Base-by-base conservation (phyloP, 1,140 invertebrate species). In the Drosophila lacteicornis region DNA sequence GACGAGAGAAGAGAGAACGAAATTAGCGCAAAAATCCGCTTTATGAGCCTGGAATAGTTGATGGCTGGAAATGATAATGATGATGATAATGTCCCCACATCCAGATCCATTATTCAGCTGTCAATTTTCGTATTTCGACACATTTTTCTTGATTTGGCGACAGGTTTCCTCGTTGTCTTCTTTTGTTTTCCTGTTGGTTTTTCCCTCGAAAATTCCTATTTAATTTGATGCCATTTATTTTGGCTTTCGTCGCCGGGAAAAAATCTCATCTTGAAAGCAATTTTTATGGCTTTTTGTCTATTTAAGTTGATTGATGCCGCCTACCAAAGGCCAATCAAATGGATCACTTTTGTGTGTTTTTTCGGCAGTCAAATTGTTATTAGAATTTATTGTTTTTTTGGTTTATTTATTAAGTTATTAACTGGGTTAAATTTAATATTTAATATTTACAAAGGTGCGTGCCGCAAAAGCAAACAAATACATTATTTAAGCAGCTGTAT, bases 41-140 rank as follows among this genome's bases (percentile, higher is more conserved):
- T 87, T 87, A 67, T 79, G 74, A 70, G 80, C 66, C 68, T 61
- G 62, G 84, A 83, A 83, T 83, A 68, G 55, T 56, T 80, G 84
- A 87, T 87, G 84, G 45, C 36, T 78, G 74, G 43, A 50, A 66
- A 57, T 70, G 55, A 66, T 69, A 36, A 75, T 69, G 49, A 59
- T 75, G 58, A 80, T 80, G 50, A 73, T 77, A 56, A 73, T 73
- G 51, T 25, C 69, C 45, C 33, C 45, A 59, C 43, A 60, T 59
- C 45, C 55, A 56, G 22, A 61, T 58, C 80, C 74, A 81, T 74
- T 78, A 77, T 65, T 60, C 61, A 82, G 49, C 65, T 82, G 75
- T 79, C 80, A 83, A 83, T 81, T 65, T 71, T 47, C 22, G 60
- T 30, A 63, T 82, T 82, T 63, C 45, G 46, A 45, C 62, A 56